Evolutionary conservation across 2,113 vertebrate species (phyloP), one percentile per base, ranked within the genome.

Genomic region (Anarhynchus alexandrinus): DNA sequence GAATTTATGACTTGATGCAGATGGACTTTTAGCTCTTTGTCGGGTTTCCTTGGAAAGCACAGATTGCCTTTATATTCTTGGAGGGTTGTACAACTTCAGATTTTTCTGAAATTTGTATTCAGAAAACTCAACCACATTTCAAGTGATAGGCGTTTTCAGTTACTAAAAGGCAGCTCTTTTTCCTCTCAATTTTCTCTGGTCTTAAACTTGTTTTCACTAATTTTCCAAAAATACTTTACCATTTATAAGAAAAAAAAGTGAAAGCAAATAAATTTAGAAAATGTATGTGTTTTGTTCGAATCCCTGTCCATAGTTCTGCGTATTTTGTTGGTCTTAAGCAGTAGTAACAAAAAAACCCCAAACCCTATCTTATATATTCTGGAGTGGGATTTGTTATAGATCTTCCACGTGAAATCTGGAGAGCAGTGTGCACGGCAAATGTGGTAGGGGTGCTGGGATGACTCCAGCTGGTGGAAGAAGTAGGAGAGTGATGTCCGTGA

Each of bases 351-450:
- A 25, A 25, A 27, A 30, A 32, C 12, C 34, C 62, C 62, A 40
- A 32, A 6, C 1, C 42, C 43, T 32, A 6, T 23, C 1, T 19
- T 54, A 26, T 43, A 12, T 15, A 57, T 30, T 12, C 71, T 38
- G 36, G 27, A 27, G n/a, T 4, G 47, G 86, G 58, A 30, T 64
- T 62, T 78, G 42, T 29, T 27, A 4, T 17, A 69, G 67, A 2
- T 62, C 23, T 40, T 40, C 88, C 79, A 40, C 6, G 40, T 51
- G 90, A 74, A 82, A 51, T 10, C 17, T 20, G 40, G 43, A 25
- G 22, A 38, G 22, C 5, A 0, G 52, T 17, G n/a, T 32, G 82
- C 25, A 6, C 0, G 6, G 15, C 9, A 1, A 0, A 6, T 1
- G 16, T 3, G 15, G 2, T 3, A 6, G 49, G 30, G 27, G 4